Evolutionary conservation across 2,888 invertebrate genomes (phyloP).

Genomic region (Exephanes ischioxanthus): DNA sequence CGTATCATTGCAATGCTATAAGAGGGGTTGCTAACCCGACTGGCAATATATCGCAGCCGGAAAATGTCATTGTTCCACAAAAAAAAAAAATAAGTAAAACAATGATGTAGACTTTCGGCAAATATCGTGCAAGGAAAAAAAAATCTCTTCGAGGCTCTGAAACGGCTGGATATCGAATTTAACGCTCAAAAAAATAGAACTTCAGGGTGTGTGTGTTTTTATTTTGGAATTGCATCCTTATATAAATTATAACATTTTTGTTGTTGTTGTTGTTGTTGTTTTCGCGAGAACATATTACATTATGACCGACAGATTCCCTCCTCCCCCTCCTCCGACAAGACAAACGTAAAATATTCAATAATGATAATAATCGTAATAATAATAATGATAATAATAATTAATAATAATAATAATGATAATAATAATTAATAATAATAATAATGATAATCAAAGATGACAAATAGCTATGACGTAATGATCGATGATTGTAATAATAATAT

Average conservation of each 20-base stretch:
- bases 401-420: slow-evolving; percentile 20
- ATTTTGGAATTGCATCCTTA: slow-evolving; percentile 60
- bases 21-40: slow-evolving; percentile 56
- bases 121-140: slow-evolving; percentile 14
- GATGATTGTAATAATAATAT: slow-evolving; percentile 41
- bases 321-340: slow-evolving; percentile 13
- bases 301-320: slow-evolving; percentile 27
- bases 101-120: not conserved
- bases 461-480: slow-evolving; percentile 4
- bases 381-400: slow-evolving; percentile 6
- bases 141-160: not conserved
- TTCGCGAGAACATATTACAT: slow-evolving; percentile 51
- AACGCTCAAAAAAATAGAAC: not conserved
- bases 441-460: slow-evolving; percentile 22
- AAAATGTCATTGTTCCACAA: slow-evolving; percentile 8
- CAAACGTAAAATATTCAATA: slow-evolving; percentile 39
- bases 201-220: slow-evolving; percentile 51
- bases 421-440: slow-evolving; percentile 20
- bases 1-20: slow-evolving; percentile 53
- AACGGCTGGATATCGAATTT: not conserved
- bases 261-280: slow-evolving; percentile 6
- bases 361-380: slow-evolving; percentile 32
- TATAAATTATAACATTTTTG: slow-evolving; percentile 58
- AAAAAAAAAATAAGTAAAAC: not conserved
- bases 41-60: slow-evolving; percentile 18